These are phyloP conservation scores for Euschistus heros DNA, from an alignment of 1,140 invertebrate species.

Conservation along the genomic window DNA sequence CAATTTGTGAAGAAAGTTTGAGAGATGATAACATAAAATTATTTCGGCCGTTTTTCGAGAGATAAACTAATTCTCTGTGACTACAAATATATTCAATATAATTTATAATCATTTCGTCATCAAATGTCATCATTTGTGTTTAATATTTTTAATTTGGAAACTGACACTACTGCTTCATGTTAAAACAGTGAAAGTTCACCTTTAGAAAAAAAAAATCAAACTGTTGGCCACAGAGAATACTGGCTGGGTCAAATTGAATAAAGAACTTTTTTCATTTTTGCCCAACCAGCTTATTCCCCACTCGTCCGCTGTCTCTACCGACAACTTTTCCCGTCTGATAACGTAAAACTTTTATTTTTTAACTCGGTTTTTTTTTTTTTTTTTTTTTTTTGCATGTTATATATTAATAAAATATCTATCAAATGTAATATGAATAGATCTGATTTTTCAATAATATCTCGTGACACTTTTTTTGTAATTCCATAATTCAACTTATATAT, in stretches of 20 bases:
- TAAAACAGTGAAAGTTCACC: background rate
- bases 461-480: background rate
- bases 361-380: no score
- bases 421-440: background rate
- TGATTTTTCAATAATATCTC: background rate
- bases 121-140: no score
- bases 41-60: no score
- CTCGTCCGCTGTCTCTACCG: background rate
- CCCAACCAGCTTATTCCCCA: background rate
- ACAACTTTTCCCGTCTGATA: background rate
- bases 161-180: background rate
- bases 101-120: no score
- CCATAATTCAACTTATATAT: background rate
- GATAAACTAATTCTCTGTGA: no score
- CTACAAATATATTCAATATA: no score
- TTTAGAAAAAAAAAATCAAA: background rate
- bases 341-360: no score
- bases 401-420: background rate
- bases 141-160: no score
- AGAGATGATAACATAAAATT: no score
- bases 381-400: no score
- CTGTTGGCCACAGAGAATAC: background rate
- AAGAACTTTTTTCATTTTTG: constrained; percentile 7
- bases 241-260: background rate
- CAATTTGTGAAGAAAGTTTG: no score